These are phyloP conservation scores for Equus przewalskii DNA, from an alignment of 2,113 vertebrate species.

Conservation along the genomic window DNA sequence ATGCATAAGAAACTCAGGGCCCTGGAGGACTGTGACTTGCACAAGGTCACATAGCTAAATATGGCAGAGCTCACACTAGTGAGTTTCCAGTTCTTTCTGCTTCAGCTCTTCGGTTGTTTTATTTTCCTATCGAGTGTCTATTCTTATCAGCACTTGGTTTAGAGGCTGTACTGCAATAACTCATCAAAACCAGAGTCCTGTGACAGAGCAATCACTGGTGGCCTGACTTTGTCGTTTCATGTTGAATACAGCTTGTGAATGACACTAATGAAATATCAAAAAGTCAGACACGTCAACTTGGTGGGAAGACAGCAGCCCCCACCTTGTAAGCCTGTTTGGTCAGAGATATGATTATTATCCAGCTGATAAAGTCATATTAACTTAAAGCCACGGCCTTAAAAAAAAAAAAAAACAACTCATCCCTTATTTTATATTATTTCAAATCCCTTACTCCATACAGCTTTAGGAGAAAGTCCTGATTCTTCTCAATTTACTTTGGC, in stretches of 20 bases:
- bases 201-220: neutral
- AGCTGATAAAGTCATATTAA: neutral
- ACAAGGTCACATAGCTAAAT: neutral
- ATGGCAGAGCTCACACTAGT: neutral
- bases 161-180: conserved; percentile 10
- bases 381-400: neutral
- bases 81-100: neutral
- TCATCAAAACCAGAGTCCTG: neutral
- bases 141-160: neutral
- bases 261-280: neutral
- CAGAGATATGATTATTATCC: neutral
- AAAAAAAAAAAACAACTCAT: neutral
- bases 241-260: neutral
- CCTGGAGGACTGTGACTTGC: neutral
- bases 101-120: neutral
- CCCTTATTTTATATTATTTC: neutral
- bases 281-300: neutral
- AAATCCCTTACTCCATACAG: neutral
- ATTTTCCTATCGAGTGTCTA: conserved; percentile 21
- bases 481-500: neutral
- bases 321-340: neutral
- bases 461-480: neutral
- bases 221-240: neutral
- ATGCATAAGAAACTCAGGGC: neutral
- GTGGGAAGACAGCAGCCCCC: neutral